Conservation (phyloP, 2,797 vertebrate species). For the Myotis myotis region DNA sequence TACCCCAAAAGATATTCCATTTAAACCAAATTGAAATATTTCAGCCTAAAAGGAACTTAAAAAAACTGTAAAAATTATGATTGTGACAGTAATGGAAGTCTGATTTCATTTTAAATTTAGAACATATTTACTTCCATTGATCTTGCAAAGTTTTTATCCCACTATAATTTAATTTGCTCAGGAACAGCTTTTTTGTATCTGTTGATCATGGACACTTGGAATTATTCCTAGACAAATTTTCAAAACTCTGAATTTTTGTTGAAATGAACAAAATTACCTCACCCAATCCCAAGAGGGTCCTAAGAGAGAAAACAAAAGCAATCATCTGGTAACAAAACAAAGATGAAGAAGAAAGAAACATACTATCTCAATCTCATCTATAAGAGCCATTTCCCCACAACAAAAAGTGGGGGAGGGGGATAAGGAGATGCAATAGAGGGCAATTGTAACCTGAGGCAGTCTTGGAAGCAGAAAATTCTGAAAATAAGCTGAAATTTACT, state of each 20-base stretch:
- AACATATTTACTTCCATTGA: not conserved
- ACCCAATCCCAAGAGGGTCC: not conserved
- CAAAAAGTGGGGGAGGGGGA: not conserved
- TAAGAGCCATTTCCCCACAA: not conserved
- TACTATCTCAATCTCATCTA: not conserved
- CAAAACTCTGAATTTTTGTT: not conserved
- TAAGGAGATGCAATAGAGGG: not conserved
- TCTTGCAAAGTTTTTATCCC: not conserved
- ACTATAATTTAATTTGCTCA: not conserved
- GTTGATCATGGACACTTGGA: not conserved
- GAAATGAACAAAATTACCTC: not conserved
- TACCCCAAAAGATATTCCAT: not conserved
- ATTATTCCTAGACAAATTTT: not conserved
- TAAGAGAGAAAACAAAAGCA: not conserved
- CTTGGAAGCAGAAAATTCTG: not conserved
- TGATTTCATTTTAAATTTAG: not conserved
- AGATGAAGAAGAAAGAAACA: not conserved
- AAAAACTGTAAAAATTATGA: not conserved
- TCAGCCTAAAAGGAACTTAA: not conserved
- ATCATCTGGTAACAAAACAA: not conserved
- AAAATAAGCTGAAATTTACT: conserved; percentile 16
- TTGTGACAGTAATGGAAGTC: not conserved
- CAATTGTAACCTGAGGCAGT: not conserved
- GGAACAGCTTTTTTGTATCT: not conserved
- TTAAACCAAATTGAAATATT: not conserved